Evolutionary conservation across 2,113 vertebrate species (phyloP).

Genomic region (Lanius ludovicianus): DNA sequence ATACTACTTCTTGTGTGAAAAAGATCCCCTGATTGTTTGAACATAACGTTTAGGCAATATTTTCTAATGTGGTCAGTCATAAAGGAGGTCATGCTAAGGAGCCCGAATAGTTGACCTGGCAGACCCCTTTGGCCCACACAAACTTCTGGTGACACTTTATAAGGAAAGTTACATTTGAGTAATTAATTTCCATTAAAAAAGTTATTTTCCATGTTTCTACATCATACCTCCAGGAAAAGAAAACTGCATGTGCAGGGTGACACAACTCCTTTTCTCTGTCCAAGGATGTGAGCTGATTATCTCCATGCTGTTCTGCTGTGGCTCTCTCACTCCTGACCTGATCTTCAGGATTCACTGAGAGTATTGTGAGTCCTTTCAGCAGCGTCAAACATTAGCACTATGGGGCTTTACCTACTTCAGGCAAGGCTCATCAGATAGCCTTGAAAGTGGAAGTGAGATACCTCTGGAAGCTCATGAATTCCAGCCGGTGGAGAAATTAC

Average conservation of each 20-base stretch:
- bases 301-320: neutral
- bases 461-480: neutral
- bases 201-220: neutral
- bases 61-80: neutral
- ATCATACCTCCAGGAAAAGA: neutral
- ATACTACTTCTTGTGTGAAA: neutral
- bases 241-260: neutral
- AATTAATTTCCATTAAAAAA: neutral
- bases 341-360: neutral
- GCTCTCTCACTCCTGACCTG: neutral
- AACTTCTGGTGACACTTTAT: neutral
- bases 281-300: neutral
- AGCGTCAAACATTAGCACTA: neutral
- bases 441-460: neutral
- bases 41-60: neutral
- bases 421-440: neutral
- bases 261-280: neutral
- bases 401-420: neutral
- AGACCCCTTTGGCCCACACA: neutral
- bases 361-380: neutral
- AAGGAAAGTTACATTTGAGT: neutral
- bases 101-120: neutral
- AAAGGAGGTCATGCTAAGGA: neutral
- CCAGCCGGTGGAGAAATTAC: fast-evolving
- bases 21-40: neutral